These are phyloP conservation scores for Caradrina clavipalpis DNA, from an alignment of 2,888 invertebrate species.

Conservation along the genomic window DNA sequence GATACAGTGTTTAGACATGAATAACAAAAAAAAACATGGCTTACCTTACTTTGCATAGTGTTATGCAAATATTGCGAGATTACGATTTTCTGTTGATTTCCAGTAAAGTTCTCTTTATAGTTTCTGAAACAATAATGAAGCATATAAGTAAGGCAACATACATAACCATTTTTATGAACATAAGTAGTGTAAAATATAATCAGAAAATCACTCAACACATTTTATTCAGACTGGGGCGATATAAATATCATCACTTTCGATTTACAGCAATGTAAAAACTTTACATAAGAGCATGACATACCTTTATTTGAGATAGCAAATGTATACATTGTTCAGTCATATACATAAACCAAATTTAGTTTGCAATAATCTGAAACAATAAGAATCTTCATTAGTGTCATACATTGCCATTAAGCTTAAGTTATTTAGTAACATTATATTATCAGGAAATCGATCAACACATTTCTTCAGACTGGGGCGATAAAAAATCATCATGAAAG, in stretches of 20 bases:
- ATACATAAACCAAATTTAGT: neutral
- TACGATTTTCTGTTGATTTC: neutral
- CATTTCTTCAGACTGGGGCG: conserved; percentile 67
- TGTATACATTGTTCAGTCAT: neutral
- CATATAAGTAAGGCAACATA: neutral
- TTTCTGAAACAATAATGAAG: conserved; percentile 23
- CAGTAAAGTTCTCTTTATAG: neutral
- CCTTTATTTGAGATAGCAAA: neutral
- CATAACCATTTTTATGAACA: neutral
- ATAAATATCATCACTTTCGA: conserved; percentile 71
- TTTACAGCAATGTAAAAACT: neutral
- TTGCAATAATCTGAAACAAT: conserved; percentile 22
- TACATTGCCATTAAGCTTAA: neutral
- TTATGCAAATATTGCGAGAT: too few species aligned
- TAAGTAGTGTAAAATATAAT: neutral
- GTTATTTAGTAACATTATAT: neutral
- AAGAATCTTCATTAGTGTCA: conserved; percentile 4
- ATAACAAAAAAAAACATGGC: conserved; percentile 70
- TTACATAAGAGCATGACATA: neutral
- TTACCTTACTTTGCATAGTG: conserved; percentile 14
- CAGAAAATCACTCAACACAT: conserved; percentile 74
- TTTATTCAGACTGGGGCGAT: conserved; percentile 82
- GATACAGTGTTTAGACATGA: conserved; percentile 81
- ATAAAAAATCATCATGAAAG: conserved; percentile 56
- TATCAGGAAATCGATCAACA: conserved; percentile 45